Evolutionary conservation across 1,140 invertebrate species (phyloP), one percentile per base, ranked within the genome.

Genomic region (Bradysia coprophila): DNA sequence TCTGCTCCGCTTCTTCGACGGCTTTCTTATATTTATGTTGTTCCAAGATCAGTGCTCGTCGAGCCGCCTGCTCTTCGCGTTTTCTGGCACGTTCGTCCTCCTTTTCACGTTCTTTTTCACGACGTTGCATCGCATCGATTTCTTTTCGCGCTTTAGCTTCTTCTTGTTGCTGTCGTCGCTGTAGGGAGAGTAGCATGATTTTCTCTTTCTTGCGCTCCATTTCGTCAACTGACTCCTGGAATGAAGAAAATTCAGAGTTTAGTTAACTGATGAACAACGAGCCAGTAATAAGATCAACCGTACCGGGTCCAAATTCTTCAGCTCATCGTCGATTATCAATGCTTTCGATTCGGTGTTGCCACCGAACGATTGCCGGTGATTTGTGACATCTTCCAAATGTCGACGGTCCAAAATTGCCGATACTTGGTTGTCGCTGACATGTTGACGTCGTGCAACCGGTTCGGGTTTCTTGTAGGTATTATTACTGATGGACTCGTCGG

Each of bases 1-100:
- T 85, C 66, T 83, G 69, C 55, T 92, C 85, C 33, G 84, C 83
- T 67, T 93, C 88, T 62, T 92, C 86, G 42, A 86, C 77, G 33
- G 84, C 82, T 65, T 97, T 97, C 55, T 94, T 90, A 49, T 94
- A 71, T 64, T 91, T 88, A 65, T 97, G 89, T 58, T 92, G 82
- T 57, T 94, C 88, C 48, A 95, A 72, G 59, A 97, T 97, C 45
- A 72, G 71, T 46, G 89, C 81, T 45, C 92, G 65, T 49, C 88
- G 70, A 24, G 78, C 71, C 53, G 79, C 78, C 57, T 96, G 91
- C 56, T 96, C 90, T 48, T 89, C 83, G 61, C 91, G 92, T 56
- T 92, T 89, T 38, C 78, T 71, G 32, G 74, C 68, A 49, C 79
- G 76, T 50, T 89, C 78, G 52, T 97, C 92, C 48, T 81, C 76